These are phyloP conservation scores for Arge pagana DNA, from an alignment of 2,888 invertebrate species.

Conservation along the genomic window DNA sequence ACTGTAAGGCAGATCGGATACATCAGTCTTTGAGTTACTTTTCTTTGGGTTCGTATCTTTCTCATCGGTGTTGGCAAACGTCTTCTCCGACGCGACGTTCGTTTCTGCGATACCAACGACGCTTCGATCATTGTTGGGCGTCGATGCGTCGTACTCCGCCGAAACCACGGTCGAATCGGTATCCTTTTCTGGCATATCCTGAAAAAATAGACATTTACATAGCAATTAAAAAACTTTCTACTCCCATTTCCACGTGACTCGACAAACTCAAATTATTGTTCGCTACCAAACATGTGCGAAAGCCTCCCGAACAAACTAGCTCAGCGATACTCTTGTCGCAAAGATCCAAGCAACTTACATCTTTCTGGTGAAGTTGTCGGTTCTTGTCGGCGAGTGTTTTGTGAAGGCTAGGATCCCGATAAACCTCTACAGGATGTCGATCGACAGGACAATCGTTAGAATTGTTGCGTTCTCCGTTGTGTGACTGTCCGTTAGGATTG, in stretches of 20 bases:
- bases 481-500: slow-evolving; percentile 60
- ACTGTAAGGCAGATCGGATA: slow-evolving; percentile 22
- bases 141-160: slow-evolving; percentile 28
- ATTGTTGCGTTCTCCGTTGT: slow-evolving; percentile 30
- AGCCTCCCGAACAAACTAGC: background rate
- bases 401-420: slow-evolving; percentile 52
- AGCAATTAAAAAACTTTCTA: background rate
- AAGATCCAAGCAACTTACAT: slow-evolving; percentile 36
- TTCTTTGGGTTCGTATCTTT: slow-evolving; percentile 51
- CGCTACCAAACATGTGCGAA: background rate
- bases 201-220: slow-evolving; percentile 1
- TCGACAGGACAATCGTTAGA: slow-evolving; percentile 33
- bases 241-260: background rate
- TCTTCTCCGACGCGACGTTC: slow-evolving; percentile 23
- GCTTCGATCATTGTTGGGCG: slow-evolving; percentile 60
- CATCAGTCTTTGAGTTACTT: slow-evolving; percentile 28
- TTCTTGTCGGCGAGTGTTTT: slow-evolving; percentile 45
- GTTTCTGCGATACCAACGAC: slow-evolving; percentile 26
- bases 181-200: slow-evolving; percentile 57
- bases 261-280: background rate
- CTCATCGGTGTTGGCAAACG: slow-evolving; percentile 50
- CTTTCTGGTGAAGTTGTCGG: slow-evolving; percentile 39
- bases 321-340: no score
- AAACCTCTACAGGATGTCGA: slow-evolving; percentile 40
- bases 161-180: slow-evolving; percentile 45